Evolutionary conservation across 2,113 vertebrate genomes (phyloP).

Genomic region (Ciconia stormi): DNA sequence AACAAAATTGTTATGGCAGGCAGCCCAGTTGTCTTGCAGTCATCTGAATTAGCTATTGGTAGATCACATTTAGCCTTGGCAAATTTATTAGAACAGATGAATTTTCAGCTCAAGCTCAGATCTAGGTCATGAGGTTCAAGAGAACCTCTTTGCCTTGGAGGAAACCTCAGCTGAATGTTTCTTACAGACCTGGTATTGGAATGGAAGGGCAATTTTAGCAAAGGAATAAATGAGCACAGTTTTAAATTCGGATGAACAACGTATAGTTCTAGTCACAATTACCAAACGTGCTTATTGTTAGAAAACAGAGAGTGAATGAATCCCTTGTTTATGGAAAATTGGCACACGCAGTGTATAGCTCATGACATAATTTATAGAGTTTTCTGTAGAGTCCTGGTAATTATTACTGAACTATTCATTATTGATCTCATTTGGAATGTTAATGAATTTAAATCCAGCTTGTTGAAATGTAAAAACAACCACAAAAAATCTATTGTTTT

Average conservation of each 20-base stretch:
- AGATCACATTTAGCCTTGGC: neutral
- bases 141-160: neutral
- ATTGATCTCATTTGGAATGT: conserved; percentile 62
- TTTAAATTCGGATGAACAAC: neutral
- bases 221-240: neutral
- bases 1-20: neutral
- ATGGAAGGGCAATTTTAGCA: neutral
- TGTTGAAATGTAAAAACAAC: conserved; percentile 51
- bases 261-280: neutral
- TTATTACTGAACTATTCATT: conserved; percentile 66
- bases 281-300: conserved; percentile 45
- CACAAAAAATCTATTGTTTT: conserved; percentile 47
- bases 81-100: neutral
- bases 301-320: conserved; percentile 45
- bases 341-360: conserved; percentile 5
- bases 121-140: neutral
- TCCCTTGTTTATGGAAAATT: conserved; percentile 56
- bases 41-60: neutral
- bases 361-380: conserved; percentile 53
- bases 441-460: conserved; percentile 46
- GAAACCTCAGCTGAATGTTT: neutral
- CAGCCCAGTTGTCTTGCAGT: neutral
- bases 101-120: neutral
- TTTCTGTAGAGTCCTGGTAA: conserved; percentile 54
- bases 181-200: neutral